These are phyloP conservation scores for Sebastes diploproa DNA, from an alignment of 2,797 vertebrate species.

Conservation along the genomic window DNA sequence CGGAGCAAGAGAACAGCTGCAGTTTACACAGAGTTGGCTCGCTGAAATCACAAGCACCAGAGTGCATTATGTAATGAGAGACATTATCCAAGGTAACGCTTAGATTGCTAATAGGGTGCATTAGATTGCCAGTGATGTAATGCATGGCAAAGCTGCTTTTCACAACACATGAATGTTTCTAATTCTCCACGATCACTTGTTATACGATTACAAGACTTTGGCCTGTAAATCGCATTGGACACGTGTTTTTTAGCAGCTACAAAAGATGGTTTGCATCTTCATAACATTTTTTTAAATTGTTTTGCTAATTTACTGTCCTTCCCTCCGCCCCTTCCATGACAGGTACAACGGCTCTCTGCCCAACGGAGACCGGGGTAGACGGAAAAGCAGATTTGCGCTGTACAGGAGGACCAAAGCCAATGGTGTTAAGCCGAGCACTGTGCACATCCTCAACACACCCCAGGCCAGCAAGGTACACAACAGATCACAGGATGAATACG, in stretches of 20 bases:
- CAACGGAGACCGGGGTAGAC: conserved; percentile 93
- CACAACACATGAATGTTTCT: conserved; percentile 45
- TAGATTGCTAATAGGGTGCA: conserved; percentile 65
- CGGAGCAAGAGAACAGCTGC: conserved; percentile 57
- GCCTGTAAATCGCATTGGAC: conserved; percentile 42
- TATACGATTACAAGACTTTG: conserved; percentile 41
- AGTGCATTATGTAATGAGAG: conserved; percentile 71
- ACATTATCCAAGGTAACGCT: conserved; percentile 72
- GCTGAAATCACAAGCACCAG: conserved; percentile 54
- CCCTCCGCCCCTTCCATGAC: conserved; percentile 29
- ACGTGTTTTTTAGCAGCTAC: conserved; percentile 17
- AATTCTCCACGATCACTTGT: conserved; percentile 53
- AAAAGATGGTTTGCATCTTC: conserved; percentile 13
- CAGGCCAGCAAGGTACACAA: conserved; percentile 93
- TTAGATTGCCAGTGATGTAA: conserved; percentile 66
- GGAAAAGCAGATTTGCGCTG: conserved; percentile 98
- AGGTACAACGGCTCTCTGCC: conserved; percentile 99
- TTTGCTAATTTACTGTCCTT: conserved; percentile 37
- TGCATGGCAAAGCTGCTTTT: conserved; percentile 58
- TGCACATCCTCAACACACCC: conserved; percentile 94
- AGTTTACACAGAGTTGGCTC: conserved; percentile 45
- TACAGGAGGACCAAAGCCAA: conserved; percentile 93
- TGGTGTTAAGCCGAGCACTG: conserved; percentile 95
- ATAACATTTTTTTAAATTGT: conserved; percentile 8
- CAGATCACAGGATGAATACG: conserved; percentile 9